phyloP scores from a whole-genome alignment of 2,888 invertebrate species.

The Micropterix aruncella region DNA sequence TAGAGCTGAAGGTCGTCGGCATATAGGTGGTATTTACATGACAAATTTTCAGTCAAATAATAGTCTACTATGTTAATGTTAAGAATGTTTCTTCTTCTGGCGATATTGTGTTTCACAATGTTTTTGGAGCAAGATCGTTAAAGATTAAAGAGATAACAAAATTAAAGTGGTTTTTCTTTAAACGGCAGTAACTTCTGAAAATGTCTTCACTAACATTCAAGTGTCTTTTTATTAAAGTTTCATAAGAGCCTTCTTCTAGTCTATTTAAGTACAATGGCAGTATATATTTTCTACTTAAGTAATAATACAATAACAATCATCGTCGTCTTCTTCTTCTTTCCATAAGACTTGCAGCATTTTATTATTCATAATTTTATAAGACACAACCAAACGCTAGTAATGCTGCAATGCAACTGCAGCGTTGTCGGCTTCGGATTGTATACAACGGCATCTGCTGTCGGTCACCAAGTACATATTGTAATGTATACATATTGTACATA shows the following conservation, averaged over 20 bases:
- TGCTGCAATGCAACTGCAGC: conserved; percentile 1
- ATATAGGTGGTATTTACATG: too few relatives aligned
- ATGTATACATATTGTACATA: too few relatives aligned
- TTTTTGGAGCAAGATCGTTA: background rate
- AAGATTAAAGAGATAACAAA: background rate
- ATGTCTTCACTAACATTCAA: background rate
- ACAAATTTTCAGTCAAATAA: too few relatives aligned
- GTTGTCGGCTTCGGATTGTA: too few relatives aligned
- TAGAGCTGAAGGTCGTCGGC: too few relatives aligned
- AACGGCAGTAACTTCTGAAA: background rate
- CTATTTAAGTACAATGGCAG: too few relatives aligned
- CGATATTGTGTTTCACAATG: background rate
- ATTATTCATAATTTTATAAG: too few relatives aligned
- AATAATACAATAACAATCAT: too few relatives aligned
- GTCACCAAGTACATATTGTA: too few relatives aligned
- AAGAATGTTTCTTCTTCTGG: background rate
- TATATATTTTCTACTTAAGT: too few relatives aligned
- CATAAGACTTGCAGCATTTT: background rate
- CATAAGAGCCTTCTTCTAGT: background rate
- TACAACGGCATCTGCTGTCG: too few relatives aligned
- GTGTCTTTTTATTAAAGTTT: background rate
- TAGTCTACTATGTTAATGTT: background rate
- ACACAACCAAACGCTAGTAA: too few relatives aligned
- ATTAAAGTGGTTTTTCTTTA: background rate
- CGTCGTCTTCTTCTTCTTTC: background rate